Conservation (phyloP, 2,888 invertebrate species). For the Ornithoptera alexandrae region DNA sequence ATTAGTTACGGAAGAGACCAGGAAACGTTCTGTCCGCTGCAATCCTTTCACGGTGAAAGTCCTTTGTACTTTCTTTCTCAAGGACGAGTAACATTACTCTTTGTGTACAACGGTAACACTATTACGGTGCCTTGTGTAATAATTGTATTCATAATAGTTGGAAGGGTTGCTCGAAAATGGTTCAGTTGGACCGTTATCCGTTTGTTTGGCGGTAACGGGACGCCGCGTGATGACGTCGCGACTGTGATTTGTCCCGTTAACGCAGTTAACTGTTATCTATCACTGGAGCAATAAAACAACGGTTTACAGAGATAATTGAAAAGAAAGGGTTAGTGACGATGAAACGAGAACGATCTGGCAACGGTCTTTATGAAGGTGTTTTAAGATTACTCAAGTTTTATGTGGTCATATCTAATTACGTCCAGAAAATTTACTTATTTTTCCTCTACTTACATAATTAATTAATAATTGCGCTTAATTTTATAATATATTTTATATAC, state of each 20-base stretch:
- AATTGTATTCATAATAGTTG: conserved; percentile 57
- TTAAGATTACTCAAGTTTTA: neutral
- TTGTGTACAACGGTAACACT: conserved; percentile 63
- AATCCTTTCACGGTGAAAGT: conserved; percentile 71
- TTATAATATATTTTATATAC: too few species aligned
- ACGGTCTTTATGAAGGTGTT: neutral
- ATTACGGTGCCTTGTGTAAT: conserved; percentile 76
- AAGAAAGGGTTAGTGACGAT: conserved; percentile 36
- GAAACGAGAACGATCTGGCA: neutral
- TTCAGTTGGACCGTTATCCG: conserved; percentile 61
- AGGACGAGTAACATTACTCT: conserved; percentile 62
- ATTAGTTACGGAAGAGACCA: conserved; percentile 62
- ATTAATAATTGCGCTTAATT: too few species aligned
- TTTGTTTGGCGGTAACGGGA: conserved; percentile 64
- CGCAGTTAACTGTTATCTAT: conserved; percentile 39
- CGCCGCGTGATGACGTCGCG: conserved; percentile 46
- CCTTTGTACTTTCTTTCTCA: conserved; percentile 68
- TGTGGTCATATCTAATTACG: neutral
- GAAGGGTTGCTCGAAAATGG: conserved; percentile 74
- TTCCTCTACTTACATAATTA: neutral
- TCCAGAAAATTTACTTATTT: neutral
- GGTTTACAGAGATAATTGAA: conserved; percentile 56
- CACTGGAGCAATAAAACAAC: conserved; percentile 41
- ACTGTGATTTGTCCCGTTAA: conserved; percentile 46
- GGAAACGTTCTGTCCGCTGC: conserved; percentile 50